These are phyloP conservation scores for Sinosuthora webbiana DNA, from an alignment of 2,113 vertebrate genomes.

Conservation along the genomic window DNA sequence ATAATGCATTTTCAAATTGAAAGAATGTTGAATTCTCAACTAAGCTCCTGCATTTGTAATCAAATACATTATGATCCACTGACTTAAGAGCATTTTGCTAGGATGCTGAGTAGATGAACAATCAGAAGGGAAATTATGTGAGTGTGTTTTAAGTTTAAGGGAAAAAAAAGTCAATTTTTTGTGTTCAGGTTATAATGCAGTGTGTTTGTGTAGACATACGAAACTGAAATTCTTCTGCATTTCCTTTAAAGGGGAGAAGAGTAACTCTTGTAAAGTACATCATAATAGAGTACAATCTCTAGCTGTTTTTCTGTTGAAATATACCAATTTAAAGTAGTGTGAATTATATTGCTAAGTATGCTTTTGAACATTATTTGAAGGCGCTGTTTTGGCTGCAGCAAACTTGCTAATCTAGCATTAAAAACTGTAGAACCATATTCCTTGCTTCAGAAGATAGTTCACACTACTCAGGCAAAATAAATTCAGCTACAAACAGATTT, in stretches of 20 bases:
- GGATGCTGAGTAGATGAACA: not conserved
- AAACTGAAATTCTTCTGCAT: not conserved
- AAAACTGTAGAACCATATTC: not conserved
- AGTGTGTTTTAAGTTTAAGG: not conserved
- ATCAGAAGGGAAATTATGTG: not conserved
- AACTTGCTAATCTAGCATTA: not conserved
- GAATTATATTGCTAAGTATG: not conserved
- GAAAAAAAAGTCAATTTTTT: not conserved
- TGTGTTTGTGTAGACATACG: not conserved
- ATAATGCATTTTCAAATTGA: constrained; percentile 6
- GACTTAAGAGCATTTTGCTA: not conserved
- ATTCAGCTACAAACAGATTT: not conserved
- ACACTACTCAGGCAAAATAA: not conserved
- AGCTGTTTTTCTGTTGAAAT: not conserved
- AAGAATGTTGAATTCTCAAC: not conserved
- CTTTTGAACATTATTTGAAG: not conserved
- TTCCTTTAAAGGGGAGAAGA: not conserved
- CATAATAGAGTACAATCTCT: not conserved
- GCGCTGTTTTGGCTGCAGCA: not conserved
- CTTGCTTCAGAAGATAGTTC: not conserved
- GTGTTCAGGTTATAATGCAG: not conserved
- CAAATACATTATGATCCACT: not conserved
- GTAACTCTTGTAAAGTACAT: not conserved
- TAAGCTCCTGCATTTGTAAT: constrained; percentile 2
- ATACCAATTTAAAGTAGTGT: not conserved